These are phyloP conservation scores for Dexiosoma caninum DNA, from an alignment of 2,888 invertebrate genomes.

Conservation along the genomic window DNA sequence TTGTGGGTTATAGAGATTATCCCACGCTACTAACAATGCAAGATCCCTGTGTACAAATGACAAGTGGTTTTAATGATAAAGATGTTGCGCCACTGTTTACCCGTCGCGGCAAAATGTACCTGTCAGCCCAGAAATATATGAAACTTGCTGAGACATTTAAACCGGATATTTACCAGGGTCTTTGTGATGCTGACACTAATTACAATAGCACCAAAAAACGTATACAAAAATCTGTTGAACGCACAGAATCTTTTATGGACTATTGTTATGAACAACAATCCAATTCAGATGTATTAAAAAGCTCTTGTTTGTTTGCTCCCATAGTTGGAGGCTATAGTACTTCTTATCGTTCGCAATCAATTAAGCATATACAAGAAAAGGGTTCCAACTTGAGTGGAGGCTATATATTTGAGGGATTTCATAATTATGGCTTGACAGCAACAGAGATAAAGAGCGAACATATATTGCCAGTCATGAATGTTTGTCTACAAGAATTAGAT, in stretches of 20 bases:
- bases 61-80: slow-evolving; percentile 85
- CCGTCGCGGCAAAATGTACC: slow-evolving; percentile 84
- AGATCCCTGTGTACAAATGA: slow-evolving; percentile 84
- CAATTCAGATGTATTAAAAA: slow-evolving; percentile 79
- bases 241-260: slow-evolving; percentile 83
- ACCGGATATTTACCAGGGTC: slow-evolving; percentile 89
- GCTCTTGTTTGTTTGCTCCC: slow-evolving; percentile 78
- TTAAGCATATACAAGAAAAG: slow-evolving; percentile 80
- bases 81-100: slow-evolving; percentile 88
- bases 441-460: slow-evolving; percentile 80
- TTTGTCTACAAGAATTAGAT: slow-evolving; percentile 79
- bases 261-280: slow-evolving; percentile 83
- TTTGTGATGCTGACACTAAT: slow-evolving; percentile 83
- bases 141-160: slow-evolving; percentile 85
- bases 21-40: slow-evolving; percentile 77
- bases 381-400: slow-evolving; percentile 81
- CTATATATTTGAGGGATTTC: slow-evolving; percentile 89
- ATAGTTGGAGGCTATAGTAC: slow-evolving; percentile 84
- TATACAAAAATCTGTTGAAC: slow-evolving; percentile 83
- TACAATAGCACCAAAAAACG: slow-evolving; percentile 84
- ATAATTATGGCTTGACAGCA: slow-evolving; percentile 83
- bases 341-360: slow-evolving; percentile 82
- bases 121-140: slow-evolving; percentile 85
- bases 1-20: slow-evolving; percentile 82
- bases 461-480: slow-evolving; percentile 81